Evolutionary conservation across 2,797 vertebrate species (phyloP).

Genomic region (Pangasius krempfi): DNA sequence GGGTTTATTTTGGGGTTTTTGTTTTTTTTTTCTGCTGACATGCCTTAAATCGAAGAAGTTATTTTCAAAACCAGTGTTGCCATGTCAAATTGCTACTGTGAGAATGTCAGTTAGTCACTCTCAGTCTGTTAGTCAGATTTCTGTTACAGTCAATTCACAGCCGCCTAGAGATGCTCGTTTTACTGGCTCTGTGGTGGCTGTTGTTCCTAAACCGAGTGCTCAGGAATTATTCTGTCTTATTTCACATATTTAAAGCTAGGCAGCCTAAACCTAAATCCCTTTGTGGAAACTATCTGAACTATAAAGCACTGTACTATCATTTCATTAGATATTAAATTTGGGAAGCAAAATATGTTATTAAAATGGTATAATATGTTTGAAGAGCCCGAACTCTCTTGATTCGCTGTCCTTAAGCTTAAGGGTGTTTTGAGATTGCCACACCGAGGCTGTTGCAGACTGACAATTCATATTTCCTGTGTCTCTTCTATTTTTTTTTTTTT

Average conservation of each 20-base stretch:
- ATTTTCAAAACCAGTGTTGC: background rate
- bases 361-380: background rate
- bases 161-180: slow-evolving; percentile 13
- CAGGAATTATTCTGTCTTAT: background rate
- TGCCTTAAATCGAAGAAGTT: background rate
- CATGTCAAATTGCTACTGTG: background rate
- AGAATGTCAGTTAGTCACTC: background rate
- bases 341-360: background rate
- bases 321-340: background rate
- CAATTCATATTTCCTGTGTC: background rate
- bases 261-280: background rate
- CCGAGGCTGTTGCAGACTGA: background rate
- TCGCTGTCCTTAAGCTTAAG: background rate
- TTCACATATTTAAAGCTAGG: background rate
- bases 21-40: background rate
- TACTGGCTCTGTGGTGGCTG: background rate
- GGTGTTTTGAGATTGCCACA: background rate
- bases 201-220: background rate
- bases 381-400: background rate
- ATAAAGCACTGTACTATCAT: background rate
- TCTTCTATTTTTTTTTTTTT: background rate
- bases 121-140: slow-evolving; percentile 4
- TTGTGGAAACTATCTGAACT: background rate
- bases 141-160: slow-evolving; percentile 12
- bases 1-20: too few species aligned